Base-by-base conservation (phyloP, 2,888 invertebrate species). In the Tyria jacobaeae region DNA sequence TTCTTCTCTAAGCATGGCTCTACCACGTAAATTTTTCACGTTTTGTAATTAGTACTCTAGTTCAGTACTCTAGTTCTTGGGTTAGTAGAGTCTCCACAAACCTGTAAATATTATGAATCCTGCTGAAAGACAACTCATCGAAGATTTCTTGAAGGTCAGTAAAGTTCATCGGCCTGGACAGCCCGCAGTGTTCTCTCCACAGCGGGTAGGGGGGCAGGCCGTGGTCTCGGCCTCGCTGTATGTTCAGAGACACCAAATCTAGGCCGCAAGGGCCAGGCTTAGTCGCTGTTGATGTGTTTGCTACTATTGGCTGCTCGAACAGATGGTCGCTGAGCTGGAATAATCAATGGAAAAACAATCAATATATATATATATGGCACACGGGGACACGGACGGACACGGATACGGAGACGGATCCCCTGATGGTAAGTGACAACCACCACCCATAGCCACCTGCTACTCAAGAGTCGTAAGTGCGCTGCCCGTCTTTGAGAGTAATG, bases 191-290 rank as follows among this genome's bases (percentile, higher is more conserved):
- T 60, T 96, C 94, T 54, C 98, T 92, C 96, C 97, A 98, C 37
- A 94, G 94, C 0, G 96, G 95, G 88, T 98, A 98, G 0, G 96
- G 90, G 0, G 97, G 96, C 61, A 98, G 90, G 0, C 98, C 98
- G 85, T 98, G 98, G 92, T 98, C 98, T 1, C 98, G 90, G 0
- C 98, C 98, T 39, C 98, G 95, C 88, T 98, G 98, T 78, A 98
- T 97, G 88, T 98, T 98, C 67, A 98, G 92, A 0, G 98, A 97
- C 0, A 98, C 97, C 79, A 98, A 91, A 92, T 98, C 98, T 61
- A 98, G 91, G 0, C 98, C 98, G 74, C 96, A 96, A 0, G 95
- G 90, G 0, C 80, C 77, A 0, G 73, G 64, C 50, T 69, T 78
- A 66, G 53, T 68, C 7, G 63, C 7, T 2, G 75, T 64, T 2